phyloP scores from a whole-genome alignment of 2,797 vertebrate species.

The Lepilemur ruficaudatus region DNA sequence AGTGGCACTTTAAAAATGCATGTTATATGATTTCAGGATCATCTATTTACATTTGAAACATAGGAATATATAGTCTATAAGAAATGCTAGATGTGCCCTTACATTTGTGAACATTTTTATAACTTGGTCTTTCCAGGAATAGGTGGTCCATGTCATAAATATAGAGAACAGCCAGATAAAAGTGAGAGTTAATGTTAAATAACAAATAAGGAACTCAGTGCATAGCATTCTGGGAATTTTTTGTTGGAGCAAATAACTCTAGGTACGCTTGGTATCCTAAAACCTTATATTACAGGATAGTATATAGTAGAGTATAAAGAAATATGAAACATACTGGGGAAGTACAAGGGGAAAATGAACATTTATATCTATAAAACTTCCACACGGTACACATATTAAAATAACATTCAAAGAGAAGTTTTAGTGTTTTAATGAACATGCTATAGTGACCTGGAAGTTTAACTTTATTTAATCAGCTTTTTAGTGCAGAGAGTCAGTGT shows the following conservation, averaged over 20 bases:
- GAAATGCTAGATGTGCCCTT: background rate
- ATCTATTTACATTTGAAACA: conserved; percentile 8
- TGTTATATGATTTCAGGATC: background rate
- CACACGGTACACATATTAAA: background rate
- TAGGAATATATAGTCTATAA: background rate
- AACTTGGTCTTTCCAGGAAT: background rate
- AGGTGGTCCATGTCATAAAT: background rate
- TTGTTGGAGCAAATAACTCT: background rate
- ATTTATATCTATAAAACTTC: background rate
- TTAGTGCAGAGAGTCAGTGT: background rate
- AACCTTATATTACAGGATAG: background rate
- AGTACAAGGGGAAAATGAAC: background rate
- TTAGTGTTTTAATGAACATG: background rate
- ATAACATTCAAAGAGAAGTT: background rate
- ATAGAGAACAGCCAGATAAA: background rate
- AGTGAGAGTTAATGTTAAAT: background rate
- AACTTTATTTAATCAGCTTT: conserved; percentile 19
- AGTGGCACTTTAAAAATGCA: background rate
- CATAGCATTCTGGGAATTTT: background rate
- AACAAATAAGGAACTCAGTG: background rate
- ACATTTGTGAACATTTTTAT: background rate
- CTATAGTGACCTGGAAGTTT: background rate
- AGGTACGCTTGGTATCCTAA: background rate
- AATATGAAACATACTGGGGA: background rate
- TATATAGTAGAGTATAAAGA: background rate